Percentiles rank a stretch among this genome's conserved stretches.
These are phyloP conservation scores for Pardosa pseudoannulata DNA, from an alignment of 2,888 invertebrate genomes.

Conservation along the genomic window DNA sequence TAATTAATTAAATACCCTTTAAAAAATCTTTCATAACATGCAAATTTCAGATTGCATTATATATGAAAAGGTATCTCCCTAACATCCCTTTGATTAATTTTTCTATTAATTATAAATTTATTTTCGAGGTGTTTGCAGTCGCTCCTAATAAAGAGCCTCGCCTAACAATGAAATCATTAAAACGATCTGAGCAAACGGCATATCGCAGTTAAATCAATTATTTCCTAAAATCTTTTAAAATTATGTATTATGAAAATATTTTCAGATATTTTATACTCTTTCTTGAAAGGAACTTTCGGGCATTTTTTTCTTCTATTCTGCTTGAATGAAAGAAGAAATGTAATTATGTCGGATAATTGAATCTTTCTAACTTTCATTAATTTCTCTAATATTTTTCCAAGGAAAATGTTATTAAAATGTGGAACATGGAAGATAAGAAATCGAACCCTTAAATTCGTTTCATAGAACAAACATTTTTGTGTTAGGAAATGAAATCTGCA, in stretches of 20 bases:
- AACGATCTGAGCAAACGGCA: background rate
- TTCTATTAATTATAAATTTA: slow-evolving; percentile 10
- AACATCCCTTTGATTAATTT: background rate
- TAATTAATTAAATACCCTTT: background rate
- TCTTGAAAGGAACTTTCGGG: background rate
- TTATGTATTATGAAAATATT: background rate
- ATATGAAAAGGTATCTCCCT: background rate
- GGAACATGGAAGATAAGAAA: background rate
- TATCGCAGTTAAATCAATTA: background rate
- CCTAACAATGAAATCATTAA: background rate
- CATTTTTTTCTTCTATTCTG: background rate
- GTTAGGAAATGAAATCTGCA: no score
- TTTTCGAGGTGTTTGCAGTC: background rate
- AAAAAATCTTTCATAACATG: background rate
- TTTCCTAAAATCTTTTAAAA: background rate
- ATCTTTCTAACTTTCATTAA: slow-evolving; percentile 7
- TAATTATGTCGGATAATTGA: slow-evolving; percentile 11
- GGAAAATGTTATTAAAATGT: background rate
- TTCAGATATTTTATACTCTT: background rate
- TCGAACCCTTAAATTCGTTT: background rate
- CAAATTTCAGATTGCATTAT: background rate
- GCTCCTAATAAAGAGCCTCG: background rate
- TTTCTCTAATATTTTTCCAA: slow-evolving; percentile 6
- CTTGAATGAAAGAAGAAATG: background rate
- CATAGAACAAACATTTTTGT: background rate